These are phyloP conservation scores for Melieria picta DNA, from an alignment of 2,888 invertebrate genomes.

Conservation along the genomic window DNA sequence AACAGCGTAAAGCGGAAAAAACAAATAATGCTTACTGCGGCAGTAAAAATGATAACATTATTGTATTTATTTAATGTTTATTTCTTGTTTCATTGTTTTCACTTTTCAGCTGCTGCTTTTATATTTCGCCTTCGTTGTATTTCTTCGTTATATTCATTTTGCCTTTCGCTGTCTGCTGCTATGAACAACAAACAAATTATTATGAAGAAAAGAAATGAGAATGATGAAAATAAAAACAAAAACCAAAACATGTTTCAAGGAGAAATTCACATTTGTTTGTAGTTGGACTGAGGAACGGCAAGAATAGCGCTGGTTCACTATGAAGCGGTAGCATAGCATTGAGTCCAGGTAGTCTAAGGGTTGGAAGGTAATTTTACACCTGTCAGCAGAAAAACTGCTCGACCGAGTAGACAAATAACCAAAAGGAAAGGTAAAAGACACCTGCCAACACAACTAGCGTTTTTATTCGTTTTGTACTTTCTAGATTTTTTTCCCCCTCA, in stretches of 20 bases:
- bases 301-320: background rate
- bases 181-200: too few relatives aligned
- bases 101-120: background rate
- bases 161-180: slow-evolving; percentile 2
- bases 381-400: background rate
- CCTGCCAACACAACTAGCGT: background rate
- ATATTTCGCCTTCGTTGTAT: background rate
- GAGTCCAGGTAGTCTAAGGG: background rate
- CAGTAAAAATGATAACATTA: slow-evolving; percentile 21
- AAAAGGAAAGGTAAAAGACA: background rate
- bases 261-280: background rate
- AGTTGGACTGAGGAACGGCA: background rate
- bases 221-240: background rate
- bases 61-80: slow-evolving; percentile 21
- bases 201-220: too few relatives aligned
- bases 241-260: background rate
- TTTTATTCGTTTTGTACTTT: too few relatives aligned
- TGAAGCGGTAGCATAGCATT: background rate
- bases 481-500: too few relatives aligned
- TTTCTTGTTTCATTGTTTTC: slow-evolving; percentile 17
- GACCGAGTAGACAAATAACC: background rate
- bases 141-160: slow-evolving; percentile 7
- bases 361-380: background rate
- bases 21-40: slow-evolving; percentile 7
- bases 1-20: background rate